These are phyloP conservation scores for Limosa lapponica DNA, from an alignment of 2,797 vertebrate species.

Conservation along the genomic window DNA sequence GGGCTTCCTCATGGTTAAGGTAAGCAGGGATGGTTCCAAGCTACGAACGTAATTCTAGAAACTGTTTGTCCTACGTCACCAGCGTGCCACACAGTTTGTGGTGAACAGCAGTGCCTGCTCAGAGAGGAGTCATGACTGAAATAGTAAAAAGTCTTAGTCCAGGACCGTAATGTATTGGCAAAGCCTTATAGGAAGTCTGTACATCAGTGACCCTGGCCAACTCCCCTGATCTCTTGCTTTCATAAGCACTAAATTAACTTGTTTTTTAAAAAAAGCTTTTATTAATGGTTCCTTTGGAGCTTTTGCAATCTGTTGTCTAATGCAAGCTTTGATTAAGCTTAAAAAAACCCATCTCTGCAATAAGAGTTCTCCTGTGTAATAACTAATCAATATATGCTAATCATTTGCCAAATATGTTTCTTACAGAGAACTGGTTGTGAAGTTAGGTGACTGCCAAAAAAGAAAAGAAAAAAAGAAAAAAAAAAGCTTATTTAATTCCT, in stretches of 20 bases:
- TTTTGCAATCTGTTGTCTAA: conserved; percentile 50
- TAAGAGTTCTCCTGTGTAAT: background rate
- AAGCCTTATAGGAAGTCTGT: background rate
- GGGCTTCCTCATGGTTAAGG: background rate
- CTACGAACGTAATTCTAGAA: background rate
- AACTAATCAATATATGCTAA: conserved; percentile 56
- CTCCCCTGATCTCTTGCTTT: background rate
- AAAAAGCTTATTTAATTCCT: background rate
- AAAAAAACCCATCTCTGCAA: background rate
- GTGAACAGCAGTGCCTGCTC: background rate
- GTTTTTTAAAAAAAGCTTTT: background rate
- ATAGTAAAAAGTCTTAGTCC: background rate
- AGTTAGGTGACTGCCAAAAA: conserved; percentile 20
- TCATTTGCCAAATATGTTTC: conserved; percentile 19
- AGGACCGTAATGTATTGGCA: background rate
- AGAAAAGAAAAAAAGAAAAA: background rate
- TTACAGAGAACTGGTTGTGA: background rate
- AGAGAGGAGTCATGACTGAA: background rate
- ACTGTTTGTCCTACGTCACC: background rate
- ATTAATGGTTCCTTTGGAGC: conserved; percentile 7
- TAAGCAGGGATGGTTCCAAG: background rate
- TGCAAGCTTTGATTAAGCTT: conserved; percentile 46
- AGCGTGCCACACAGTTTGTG: background rate
- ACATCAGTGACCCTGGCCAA: background rate
- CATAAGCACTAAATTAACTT: conserved; percentile 3